Base-by-base conservation (phyloP, 2,797 vertebrate genomes). In the Sardinella longiceps region DNA sequence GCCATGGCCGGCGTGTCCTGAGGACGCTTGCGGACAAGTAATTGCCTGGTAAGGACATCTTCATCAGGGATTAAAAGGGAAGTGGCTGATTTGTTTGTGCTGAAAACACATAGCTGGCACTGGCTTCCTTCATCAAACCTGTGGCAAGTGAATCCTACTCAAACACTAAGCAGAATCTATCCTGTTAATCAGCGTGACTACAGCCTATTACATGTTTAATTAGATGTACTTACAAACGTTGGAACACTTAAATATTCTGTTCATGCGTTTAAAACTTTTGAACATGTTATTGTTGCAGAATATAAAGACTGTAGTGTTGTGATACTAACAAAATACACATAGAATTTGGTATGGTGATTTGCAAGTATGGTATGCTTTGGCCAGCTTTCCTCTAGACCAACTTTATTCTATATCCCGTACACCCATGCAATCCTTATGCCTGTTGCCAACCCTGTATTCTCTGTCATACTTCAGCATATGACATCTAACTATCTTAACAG, bases 11-110 rank as follows among this genome's bases (percentile, higher is more conserved):
- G 37, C 39, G 77, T n/a, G 63, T 84, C 80, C 50, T 12, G 83
- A 80, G 60, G 43, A 70, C 58, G 85, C 80, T 60, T 86, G 77
- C 14, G 11, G 70, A 77, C 33, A 37, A 77, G 70, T 77, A 77
- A 77, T 77, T 77, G 70, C 33, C 37, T 77, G 70, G 39, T 82
- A 25, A 77, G 25, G 63, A 33, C 58, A 58, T 56, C 84, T 88
- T 89, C 86, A 84, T 87, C 82, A 70, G 82, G 84, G 80, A 88
- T 88, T 87, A 84, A 60, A 20, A 39, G 48, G 82, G 60, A 85
- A 85, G 77, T 86, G 60, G 82, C 25, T 50, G 85, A 85, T 87
- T 58, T 77, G 58, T 87, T 81, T 86, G 83, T 56, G 51, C 70
- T 81, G 60, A 80, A 83, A 28, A 51, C 50, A 37, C 37, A 39